A percentile compares a stretch with the other conserved stretches of the same genome.
Evolutionary conservation across 2,797 vertebrate species (phyloP).

Genomic region (Yasuhikotakia modesta): DNA sequence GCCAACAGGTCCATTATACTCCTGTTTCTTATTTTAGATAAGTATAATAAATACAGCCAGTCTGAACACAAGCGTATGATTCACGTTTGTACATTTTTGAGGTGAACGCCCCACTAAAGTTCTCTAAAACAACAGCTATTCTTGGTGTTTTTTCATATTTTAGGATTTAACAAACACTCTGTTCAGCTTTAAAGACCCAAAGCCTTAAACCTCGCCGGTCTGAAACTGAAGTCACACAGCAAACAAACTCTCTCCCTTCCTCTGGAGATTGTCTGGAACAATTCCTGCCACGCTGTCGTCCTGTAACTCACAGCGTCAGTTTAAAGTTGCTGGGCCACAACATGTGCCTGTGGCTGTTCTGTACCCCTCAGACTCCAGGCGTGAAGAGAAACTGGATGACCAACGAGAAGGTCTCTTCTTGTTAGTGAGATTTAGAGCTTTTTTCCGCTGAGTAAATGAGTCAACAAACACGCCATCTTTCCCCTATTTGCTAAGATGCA

Average conservation of each 20-base stretch:
- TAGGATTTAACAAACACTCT: neutral
- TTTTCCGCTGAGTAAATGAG: slow-evolving; percentile 44
- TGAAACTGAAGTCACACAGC: neutral
- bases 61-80: slow-evolving; percentile 45
- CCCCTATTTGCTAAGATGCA: slow-evolving; percentile 52
- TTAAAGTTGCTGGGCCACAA: slow-evolving; percentile 1
- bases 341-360: slow-evolving; percentile 50
- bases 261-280: neutral
- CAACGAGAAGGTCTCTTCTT: slow-evolving; percentile 57
- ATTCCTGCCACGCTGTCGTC: neutral
- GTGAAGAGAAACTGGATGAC: slow-evolving; percentile 63
- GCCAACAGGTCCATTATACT: slow-evolving; percentile 28
- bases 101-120: slow-evolving; percentile 25
- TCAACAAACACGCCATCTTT: slow-evolving; percentile 52
- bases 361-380: slow-evolving; percentile 60
- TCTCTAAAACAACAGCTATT: slow-evolving; percentile 21
- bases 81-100: slow-evolving; percentile 46
- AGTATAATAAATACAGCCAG: slow-evolving; percentile 45
- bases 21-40: slow-evolving; percentile 47
- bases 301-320: neutral
- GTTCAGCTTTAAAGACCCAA: neutral
- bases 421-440: slow-evolving; percentile 25
- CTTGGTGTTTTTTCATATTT: neutral
- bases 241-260: neutral
- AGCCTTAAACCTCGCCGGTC: neutral